Evolutionary conservation across 2,888 invertebrate species (phyloP).

Genomic region (Pachydiplax longipennis): DNA sequence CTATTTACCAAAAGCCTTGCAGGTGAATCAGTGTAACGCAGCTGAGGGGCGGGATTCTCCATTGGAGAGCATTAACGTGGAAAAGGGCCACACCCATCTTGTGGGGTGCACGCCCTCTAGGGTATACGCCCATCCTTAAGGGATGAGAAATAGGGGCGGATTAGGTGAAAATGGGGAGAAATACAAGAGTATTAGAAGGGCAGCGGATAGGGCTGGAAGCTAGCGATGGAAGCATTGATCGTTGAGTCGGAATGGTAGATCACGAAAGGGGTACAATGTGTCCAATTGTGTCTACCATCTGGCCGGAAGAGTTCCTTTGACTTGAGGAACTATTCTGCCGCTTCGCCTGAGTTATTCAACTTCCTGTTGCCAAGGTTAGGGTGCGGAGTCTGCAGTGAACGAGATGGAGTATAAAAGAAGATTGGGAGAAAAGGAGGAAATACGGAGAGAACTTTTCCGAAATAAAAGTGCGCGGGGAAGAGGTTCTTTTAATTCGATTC

Average conservation of each 20-base stretch:
- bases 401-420: not conserved
- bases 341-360: not conserved
- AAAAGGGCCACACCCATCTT: not conserved
- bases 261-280: not conserved
- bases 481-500: not conserved
- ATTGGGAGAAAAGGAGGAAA: not conserved
- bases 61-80: not conserved
- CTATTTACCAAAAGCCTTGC: not conserved
- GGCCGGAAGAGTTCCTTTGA: not conserved
- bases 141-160: not conserved
- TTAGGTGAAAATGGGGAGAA: not conserved
- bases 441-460: not conserved
- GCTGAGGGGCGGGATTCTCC: not conserved
- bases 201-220: not conserved
- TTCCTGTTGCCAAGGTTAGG: not conserved
- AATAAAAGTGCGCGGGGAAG: too few relatives aligned
- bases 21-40: not conserved
- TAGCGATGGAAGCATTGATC: not conserved
- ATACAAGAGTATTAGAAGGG: not conserved
- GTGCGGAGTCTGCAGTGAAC: not conserved
- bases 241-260: not conserved
- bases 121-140: not conserved
- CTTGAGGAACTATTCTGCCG: not conserved
- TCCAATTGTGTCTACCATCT: not conserved
- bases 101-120: not conserved